Conservation (phyloP, 2,888 invertebrate genomes). For the Euclidia mi region DNA sequence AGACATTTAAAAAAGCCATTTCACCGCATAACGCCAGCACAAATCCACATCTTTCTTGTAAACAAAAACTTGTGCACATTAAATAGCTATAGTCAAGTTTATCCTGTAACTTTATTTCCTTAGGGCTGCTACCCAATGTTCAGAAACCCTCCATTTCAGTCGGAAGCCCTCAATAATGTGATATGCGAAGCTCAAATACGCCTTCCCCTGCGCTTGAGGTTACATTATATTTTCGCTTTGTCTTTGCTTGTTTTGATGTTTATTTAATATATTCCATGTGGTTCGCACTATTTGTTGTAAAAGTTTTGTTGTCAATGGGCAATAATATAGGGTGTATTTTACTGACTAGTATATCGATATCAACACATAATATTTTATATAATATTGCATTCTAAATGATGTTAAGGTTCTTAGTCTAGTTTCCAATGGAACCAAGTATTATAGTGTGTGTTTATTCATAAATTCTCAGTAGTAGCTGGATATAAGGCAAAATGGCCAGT, state of each 20-base stretch:
- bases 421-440: no score
- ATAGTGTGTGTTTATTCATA: no score
- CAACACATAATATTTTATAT: no score
- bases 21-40: conserved; percentile 38
- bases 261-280: conserved; percentile 41
- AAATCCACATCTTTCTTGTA: conserved; percentile 39
- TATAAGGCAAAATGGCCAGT: no score
- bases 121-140: conserved; percentile 38
- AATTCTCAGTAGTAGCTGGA: no score
- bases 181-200: conserved; percentile 61
- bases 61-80: conserved; percentile 54
- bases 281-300: conserved; percentile 10
- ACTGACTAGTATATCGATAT: no score
- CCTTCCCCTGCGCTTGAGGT: conserved; percentile 39
- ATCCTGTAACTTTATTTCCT: conserved; percentile 51
- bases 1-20: no score
- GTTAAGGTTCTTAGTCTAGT: no score
- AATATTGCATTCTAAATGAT: no score
- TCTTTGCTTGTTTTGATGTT: conserved; percentile 45
- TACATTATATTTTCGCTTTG: conserved; percentile 48
- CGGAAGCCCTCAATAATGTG: conserved; percentile 64
- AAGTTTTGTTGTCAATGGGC: background rate
- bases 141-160: conserved; percentile 43
- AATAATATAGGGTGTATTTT: background rate
- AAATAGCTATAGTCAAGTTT: conserved; percentile 48